Conservation (phyloP, 1,140 invertebrate species). For the Capitella teleta region DNA sequence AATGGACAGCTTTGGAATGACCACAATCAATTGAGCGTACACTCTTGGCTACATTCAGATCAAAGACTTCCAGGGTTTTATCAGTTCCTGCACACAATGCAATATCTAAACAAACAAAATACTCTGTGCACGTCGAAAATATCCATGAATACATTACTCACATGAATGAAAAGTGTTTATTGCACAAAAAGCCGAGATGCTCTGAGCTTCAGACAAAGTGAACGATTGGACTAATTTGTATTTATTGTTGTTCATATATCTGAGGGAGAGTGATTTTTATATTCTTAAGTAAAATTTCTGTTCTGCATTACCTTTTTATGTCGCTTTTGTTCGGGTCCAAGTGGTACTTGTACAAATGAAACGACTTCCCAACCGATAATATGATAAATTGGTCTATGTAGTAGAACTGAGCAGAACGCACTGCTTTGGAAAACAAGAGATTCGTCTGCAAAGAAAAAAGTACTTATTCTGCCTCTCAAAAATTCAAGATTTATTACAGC, state of each 20-base stretch:
- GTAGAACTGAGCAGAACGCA: slow-evolving; percentile 38
- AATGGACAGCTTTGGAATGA: slow-evolving; percentile 32
- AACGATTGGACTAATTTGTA: background rate
- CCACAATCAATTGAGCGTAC: slow-evolving; percentile 25
- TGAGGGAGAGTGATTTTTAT: too few species aligned
- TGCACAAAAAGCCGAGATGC: slow-evolving; percentile 31
- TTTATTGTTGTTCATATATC: background rate
- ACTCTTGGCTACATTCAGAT: slow-evolving; percentile 36
- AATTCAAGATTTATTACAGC: background rate
- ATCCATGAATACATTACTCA: too few species aligned
- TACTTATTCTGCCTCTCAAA: background rate
- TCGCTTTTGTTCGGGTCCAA: slow-evolving; percentile 33
- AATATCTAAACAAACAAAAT: slow-evolving; percentile 1
- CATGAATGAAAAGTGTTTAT: slow-evolving; percentile 40
- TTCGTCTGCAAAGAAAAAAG: slow-evolving; percentile 18
- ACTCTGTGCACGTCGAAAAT: slow-evolving; percentile 4
- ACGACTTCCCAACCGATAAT: slow-evolving; percentile 25
- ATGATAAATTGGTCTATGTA: slow-evolving; percentile 44
- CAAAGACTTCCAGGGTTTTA: slow-evolving; percentile 34
- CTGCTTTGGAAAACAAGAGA: slow-evolving; percentile 23
- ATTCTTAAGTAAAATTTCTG: too few species aligned
- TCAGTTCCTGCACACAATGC: slow-evolving; percentile 38
- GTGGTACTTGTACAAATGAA: slow-evolving; percentile 40
- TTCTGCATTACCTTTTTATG: slow-evolving; percentile 38
- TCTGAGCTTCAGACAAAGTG: slow-evolving; percentile 19